Percentiles rank a stretch among this genome's conserved stretches.
These are phyloP conservation scores for Cheumatopsyche charites DNA, from an alignment of 1,140 invertebrate species.

Conservation along the genomic window DNA sequence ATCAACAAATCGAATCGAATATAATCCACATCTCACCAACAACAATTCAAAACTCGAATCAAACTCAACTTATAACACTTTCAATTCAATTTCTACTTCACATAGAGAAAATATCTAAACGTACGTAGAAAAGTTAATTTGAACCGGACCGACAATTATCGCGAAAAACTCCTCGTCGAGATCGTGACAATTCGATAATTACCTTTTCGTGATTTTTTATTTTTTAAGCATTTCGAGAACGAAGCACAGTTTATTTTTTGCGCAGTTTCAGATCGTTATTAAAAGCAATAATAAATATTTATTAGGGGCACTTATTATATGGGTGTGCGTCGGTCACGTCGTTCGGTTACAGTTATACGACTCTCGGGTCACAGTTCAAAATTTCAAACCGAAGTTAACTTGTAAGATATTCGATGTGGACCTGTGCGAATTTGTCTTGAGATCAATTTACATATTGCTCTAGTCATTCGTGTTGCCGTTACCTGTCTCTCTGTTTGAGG, in stretches of 20 bases:
- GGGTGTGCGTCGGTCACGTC: conserved; percentile 24
- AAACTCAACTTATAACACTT: too few species aligned
- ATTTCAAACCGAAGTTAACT: too few species aligned
- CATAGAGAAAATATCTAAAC: too few species aligned
- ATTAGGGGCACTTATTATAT: conserved; percentile 32
- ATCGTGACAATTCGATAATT: conserved; percentile 38
- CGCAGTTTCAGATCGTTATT: background rate
- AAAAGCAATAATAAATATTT: conserved; percentile 32
- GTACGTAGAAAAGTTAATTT: background rate
- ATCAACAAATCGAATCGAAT: too few species aligned
- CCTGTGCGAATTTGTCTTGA: background rate
- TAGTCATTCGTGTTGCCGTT: too few species aligned
- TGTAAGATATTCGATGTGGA: too few species aligned
- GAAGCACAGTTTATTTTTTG: background rate
- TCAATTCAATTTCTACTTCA: too few species aligned
- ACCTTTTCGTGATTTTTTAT: conserved; percentile 25
- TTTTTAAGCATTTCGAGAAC: too few species aligned
- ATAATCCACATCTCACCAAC: too few species aligned
- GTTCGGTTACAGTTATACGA: conserved; percentile 25
- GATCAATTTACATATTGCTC: too few species aligned
- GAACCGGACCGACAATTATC: conserved; percentile 11
- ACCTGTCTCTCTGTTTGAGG: too few species aligned
- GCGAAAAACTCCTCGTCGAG: background rate
- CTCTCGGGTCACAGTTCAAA: conserved; percentile 30
- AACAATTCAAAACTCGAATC: too few species aligned